Conservation (phyloP, 1,140 invertebrate species). For the Calosoma granatense region DNA sequence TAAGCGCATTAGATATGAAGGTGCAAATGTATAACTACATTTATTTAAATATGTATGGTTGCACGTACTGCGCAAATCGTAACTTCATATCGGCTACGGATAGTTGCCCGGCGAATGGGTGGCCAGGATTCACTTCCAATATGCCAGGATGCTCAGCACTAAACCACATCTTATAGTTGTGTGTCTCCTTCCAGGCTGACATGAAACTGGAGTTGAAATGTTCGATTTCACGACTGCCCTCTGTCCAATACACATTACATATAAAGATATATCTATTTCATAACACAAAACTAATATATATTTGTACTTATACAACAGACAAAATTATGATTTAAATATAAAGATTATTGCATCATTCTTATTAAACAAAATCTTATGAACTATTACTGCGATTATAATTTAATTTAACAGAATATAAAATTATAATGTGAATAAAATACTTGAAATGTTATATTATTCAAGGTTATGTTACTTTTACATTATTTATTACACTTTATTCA, state of each 20-base stretch:
- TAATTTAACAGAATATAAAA: too few species aligned
- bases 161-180: constrained; percentile 82
- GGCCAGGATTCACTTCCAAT: constrained; percentile 58
- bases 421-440: too few species aligned
- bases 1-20: constrained; percentile 9
- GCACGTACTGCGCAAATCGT: constrained; percentile 75
- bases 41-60: constrained; percentile 7
- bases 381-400: too few species aligned
- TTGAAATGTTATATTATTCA: too few species aligned
- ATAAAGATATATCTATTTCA: constrained; percentile 9
- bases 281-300: too few species aligned
- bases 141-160: constrained; percentile 51
- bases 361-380: too few species aligned
- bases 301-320: constrained; percentile 8
- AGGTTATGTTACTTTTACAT: too few species aligned
- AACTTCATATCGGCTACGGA: constrained; percentile 92
- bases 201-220: constrained; percentile 85
- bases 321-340: constrained; percentile 2
- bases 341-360: background rate
- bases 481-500: too few species aligned
- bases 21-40: constrained; percentile 12
- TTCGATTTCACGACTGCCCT: constrained; percentile 66
- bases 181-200: constrained; percentile 72
- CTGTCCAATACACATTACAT: too few species aligned
- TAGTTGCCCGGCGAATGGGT: constrained; percentile 86